Percentiles rank a stretch among this genome's conserved stretches.
These are phyloP conservation scores for Melanotaenia maccullochi DNA, from an alignment of 2,797 vertebrate species.

Conservation along the genomic window DNA sequence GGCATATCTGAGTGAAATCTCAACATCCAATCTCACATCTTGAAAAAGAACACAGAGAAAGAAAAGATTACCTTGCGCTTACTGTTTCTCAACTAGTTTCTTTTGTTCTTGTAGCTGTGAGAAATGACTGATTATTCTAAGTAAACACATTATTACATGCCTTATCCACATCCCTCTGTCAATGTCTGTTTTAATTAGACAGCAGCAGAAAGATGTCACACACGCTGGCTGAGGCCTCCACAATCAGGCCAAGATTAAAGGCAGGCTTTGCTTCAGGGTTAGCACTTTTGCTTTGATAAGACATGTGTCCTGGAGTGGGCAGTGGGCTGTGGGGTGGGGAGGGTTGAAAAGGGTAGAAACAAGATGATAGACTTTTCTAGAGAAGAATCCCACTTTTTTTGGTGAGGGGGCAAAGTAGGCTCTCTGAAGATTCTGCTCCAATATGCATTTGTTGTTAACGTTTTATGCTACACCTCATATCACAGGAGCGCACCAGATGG, in stretches of 20 bases:
- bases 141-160: constrained; percentile 91
- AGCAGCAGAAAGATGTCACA: constrained; percentile 85
- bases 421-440: constrained; percentile 32
- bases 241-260: constrained; percentile 93
- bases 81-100: constrained; percentile 87
- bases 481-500: constrained; percentile 47
- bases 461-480: constrained; percentile 27
- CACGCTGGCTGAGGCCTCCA: constrained; percentile 84
- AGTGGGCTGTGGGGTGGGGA: constrained; percentile 34
- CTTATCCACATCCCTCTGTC: constrained; percentile 94
- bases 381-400: constrained; percentile 59
- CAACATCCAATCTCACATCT: constrained; percentile 55
- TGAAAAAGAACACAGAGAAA: constrained; percentile 31
- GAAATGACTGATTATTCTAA: constrained; percentile 91
- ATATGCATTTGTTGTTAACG: constrained; percentile 58
- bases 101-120: constrained; percentile 89
- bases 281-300: constrained; percentile 72
- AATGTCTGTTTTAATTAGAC: constrained; percentile 95
- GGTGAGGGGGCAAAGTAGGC: constrained; percentile 46
- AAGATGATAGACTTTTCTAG: constrained; percentile 34
- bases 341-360: constrained; percentile 53
- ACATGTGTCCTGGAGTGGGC: constrained; percentile 64
- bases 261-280: constrained; percentile 73
- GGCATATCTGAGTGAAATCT: constrained; percentile 62
- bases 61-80: constrained; percentile 84